These are phyloP conservation scores for Scelioninae gen. 2 DNA, from an alignment of 2,888 invertebrate genomes.

Conservation along the genomic window DNA sequence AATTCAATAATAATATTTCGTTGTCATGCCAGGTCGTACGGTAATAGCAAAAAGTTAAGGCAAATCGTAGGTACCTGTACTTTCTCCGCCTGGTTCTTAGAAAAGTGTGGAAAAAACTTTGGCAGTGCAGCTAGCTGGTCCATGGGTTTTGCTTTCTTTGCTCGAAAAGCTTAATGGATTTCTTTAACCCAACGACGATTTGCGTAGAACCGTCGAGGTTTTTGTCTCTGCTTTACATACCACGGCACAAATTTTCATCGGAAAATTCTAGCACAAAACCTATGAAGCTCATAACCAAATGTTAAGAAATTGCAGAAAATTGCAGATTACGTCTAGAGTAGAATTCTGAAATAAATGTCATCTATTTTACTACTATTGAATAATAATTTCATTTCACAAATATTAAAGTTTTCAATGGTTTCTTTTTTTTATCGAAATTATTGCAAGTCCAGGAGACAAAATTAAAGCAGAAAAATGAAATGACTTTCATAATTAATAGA, in stretches of 20 bases:
- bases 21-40: constrained; percentile 38
- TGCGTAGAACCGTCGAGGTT: constrained; percentile 50
- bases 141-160: constrained; percentile 56
- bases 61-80: constrained; percentile 43
- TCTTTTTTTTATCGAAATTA: too few relatives aligned
- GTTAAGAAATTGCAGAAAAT: constrained; percentile 9
- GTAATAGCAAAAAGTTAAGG: constrained; percentile 42
- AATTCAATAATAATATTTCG: constrained; percentile 43
- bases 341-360: too few relatives aligned
- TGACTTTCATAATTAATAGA: too few relatives aligned
- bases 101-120: constrained; percentile 45
- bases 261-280: constrained; percentile 24
- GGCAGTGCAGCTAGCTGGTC: constrained; percentile 37
- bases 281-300: constrained; percentile 4
- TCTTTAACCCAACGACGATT: constrained; percentile 60
- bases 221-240: constrained; percentile 35
- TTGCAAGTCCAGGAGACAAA: too few relatives aligned
- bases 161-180: constrained; percentile 62
- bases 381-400: too few relatives aligned
- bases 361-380: too few relatives aligned
- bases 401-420: too few relatives aligned
- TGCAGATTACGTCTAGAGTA: background rate
- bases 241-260: constrained; percentile 31
- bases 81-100: constrained; percentile 38
- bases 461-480: too few relatives aligned